Percentiles rank a stretch among this genome's conserved stretches.
Conservation (phyloP, 2,888 invertebrate genomes). For the Torymus aiolomorphi region DNA sequence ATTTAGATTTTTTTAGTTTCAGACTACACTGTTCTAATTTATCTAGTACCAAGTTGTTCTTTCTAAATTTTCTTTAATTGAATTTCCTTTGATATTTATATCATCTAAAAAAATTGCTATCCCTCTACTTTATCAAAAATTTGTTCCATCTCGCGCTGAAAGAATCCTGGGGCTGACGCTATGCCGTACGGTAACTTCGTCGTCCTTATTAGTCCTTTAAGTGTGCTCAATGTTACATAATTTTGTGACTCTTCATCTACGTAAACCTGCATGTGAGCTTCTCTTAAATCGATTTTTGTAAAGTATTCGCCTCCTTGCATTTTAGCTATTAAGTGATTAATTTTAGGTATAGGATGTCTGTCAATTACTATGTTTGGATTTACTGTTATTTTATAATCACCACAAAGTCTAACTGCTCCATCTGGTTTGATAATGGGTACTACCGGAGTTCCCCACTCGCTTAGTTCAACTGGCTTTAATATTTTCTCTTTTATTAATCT, state of each 20-base stretch:
- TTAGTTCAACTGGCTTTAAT: slow-evolving; percentile 29
- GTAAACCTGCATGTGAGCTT: background rate
- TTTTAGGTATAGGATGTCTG: background rate
- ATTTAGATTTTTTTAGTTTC: slow-evolving; percentile 63
- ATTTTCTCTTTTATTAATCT: slow-evolving; percentile 39
- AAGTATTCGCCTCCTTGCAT: background rate
- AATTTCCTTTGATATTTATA: slow-evolving; percentile 39
- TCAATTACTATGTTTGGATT: background rate
- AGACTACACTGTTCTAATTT: slow-evolving; percentile 61
- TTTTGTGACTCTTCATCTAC: background rate
- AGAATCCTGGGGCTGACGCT: slow-evolving; percentile 5
- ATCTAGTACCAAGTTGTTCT: slow-evolving; percentile 62
- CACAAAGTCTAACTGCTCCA: slow-evolving; percentile 37
- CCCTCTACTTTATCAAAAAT: background rate
- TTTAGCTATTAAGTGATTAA: background rate
- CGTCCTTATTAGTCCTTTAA: background rate
- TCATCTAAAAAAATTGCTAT: background rate
- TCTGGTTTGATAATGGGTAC: slow-evolving; percentile 56
- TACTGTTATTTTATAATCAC: background rate
- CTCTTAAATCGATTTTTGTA: background rate
- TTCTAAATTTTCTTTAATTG: slow-evolving; percentile 61
- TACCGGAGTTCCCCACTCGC: slow-evolving; percentile 57
- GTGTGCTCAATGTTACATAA: no score
- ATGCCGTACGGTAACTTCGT: background rate
- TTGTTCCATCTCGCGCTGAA: background rate